Evolutionary conservation across 2,113 vertebrate species (phyloP).

Genomic region (Syngnathus floridae): DNA sequence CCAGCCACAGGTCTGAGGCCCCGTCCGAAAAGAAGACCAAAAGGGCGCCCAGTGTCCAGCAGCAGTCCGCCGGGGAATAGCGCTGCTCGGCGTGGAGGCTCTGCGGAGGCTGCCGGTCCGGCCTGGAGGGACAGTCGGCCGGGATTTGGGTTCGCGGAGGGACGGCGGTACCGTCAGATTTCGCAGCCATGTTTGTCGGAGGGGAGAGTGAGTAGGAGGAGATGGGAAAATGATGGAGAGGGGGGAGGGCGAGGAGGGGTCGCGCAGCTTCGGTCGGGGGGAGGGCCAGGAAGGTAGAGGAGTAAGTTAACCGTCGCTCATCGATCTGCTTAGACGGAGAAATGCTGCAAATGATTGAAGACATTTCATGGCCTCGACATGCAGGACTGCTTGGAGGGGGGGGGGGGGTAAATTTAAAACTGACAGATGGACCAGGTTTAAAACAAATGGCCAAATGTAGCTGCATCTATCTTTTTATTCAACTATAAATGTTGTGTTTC

Average conservation of each 20-base stretch:
- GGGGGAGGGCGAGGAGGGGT: slow-evolving; percentile 41
- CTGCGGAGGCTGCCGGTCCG: slow-evolving; percentile 57
- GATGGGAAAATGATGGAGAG: slow-evolving; percentile 64
- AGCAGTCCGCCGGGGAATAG: slow-evolving; percentile 80
- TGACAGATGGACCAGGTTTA: background rate
- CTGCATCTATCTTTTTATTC: background rate
- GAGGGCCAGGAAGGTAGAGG: slow-evolving; percentile 25
- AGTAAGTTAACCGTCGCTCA: slow-evolving; percentile 16
- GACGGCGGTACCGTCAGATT: slow-evolving; percentile 85
- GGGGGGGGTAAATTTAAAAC: background rate
- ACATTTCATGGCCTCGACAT: background rate
- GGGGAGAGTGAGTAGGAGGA: slow-evolving; percentile 66
- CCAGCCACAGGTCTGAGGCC: slow-evolving; percentile 96
- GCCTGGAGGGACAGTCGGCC: slow-evolving; percentile 50
- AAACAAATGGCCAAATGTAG: background rate
- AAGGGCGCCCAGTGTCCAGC: slow-evolving; percentile 85
- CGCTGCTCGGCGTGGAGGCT: slow-evolving; percentile 55
- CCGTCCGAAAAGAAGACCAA: slow-evolving; percentile 95
- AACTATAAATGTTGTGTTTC: too few species aligned
- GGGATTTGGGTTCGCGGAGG: slow-evolving; percentile 64
- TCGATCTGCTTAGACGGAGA: slow-evolving; percentile 17
- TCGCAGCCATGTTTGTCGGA: slow-evolving; percentile 95
- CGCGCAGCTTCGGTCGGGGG: slow-evolving; percentile 36
- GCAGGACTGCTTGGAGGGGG: background rate
- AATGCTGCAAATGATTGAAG: background rate